These are phyloP conservation scores for Cepphus grylle DNA, from an alignment of 2,113 vertebrate species.

Conservation along the genomic window DNA sequence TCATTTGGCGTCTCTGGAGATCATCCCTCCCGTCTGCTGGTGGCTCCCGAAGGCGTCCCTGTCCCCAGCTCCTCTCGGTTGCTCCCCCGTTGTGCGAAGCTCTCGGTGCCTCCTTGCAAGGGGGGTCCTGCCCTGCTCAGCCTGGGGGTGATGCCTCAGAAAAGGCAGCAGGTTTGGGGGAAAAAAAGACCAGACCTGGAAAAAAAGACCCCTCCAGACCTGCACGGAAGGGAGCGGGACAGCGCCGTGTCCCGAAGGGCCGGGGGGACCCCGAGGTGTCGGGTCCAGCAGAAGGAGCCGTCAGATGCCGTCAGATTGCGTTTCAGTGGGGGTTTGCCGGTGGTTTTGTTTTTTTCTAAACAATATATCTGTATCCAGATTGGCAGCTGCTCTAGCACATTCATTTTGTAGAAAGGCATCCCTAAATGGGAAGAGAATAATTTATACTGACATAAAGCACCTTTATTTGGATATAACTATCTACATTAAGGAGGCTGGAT, in stretches of 20 bases:
- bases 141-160: no score
- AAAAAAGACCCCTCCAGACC: no score
- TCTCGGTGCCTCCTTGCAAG: background rate
- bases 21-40: background rate
- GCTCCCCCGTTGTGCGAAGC: rapidly evolving
- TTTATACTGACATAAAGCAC: constrained; percentile 44
- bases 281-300: background rate
- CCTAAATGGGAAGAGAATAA: constrained; percentile 40
- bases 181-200: background rate
- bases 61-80: background rate
- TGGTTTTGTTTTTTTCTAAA: background rate
- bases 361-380: background rate
- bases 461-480: constrained; percentile 53
- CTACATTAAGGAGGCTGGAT: constrained; percentile 30
- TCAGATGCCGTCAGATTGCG: rapidly evolving
- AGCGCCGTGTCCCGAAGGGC: background rate
- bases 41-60: background rate
- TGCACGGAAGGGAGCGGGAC: background rate
- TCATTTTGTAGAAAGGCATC: constrained; percentile 25
- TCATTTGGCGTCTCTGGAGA: background rate
- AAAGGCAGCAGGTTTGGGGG: background rate
- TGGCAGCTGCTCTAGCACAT: constrained; percentile 28
- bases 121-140: background rate
- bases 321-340: background rate
- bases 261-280: rapidly evolving